Base-by-base conservation (phyloP, 2,888 invertebrate genomes). In the Monoplex corrugatus region DNA sequence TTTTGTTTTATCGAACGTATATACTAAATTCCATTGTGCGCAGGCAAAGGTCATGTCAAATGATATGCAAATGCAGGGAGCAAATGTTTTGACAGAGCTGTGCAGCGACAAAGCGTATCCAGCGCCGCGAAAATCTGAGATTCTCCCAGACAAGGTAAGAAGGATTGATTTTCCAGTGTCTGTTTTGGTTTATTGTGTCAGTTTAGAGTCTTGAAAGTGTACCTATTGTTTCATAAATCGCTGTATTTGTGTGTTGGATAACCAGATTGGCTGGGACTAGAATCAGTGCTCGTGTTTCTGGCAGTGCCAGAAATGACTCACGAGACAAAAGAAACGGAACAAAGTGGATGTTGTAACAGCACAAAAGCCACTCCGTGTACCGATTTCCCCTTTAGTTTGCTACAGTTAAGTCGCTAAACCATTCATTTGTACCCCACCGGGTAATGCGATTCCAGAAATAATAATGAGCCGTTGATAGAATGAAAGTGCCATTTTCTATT, bases 21-120 rank as follows among this genome's bases (percentile, higher is more conserved):
- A 86, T 8, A 16, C 1, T 2, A 44, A n/a, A 16, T 19, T 80
- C 87, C 50, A 40, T n/a, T 80, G 87, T 57, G 80, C 43, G 23
- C n/a, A 40, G 80, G 88, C 44, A 68, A 82, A 88, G 88, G 88
- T 88, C 88, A 88, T 80, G 88, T 88, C 88, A 88, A 80, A 68
- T 80, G 23, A 50, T 88, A 88, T 88, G 88, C 88, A 88, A 88
- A 88, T 88, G 35, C 32, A 23, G 83, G 83, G 88, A 68, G 88
- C 88, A 88, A 88, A 88, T 88, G 88, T 88, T 88, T 83, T 68
- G 88, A 68, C 82, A 88, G 88, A 68, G 82, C 83, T 68, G 88
- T 80, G 83, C 82, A 44, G 57, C 88, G 83, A 83, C 88, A 88
- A 88, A 88, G 57, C 86, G 86, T 86, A 86, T 40, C 43, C 44